These are phyloP conservation scores for Erebia palarica DNA, from an alignment of 2,888 invertebrate species.

Conservation along the genomic window DNA sequence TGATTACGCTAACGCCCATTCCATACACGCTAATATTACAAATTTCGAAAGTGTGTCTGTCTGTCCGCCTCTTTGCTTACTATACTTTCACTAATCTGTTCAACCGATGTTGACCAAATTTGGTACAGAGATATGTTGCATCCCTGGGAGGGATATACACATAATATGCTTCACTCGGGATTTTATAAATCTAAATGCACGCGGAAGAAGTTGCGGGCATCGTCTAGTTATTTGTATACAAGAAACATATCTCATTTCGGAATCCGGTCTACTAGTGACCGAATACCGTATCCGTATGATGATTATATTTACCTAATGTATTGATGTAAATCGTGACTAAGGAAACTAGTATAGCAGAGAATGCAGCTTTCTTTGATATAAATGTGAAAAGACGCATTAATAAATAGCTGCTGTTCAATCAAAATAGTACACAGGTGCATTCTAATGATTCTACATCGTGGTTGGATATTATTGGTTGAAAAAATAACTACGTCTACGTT, in stretches of 20 bases:
- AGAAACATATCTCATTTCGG: constrained; percentile 14
- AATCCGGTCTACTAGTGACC: constrained; percentile 19
- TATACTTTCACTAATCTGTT: too few species aligned
- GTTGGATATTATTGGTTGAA: too few species aligned
- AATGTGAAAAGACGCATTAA: constrained; percentile 26
- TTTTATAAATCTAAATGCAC: too few species aligned
- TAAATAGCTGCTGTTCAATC: constrained; percentile 13
- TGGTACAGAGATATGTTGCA: too few species aligned
- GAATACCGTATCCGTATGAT: constrained; percentile 12
- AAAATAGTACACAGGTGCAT: background rate
- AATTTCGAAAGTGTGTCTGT: too few species aligned
- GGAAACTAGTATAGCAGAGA: constrained; percentile 20
- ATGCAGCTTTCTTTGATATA: constrained; percentile 28
- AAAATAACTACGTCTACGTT: too few species aligned
- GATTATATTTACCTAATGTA: constrained; percentile 1
- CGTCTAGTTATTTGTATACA: too few species aligned
- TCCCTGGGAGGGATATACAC: too few species aligned
- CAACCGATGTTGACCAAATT: too few species aligned
- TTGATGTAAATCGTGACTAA: constrained; percentile 35
- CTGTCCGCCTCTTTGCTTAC: too few species aligned
- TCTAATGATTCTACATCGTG: background rate
- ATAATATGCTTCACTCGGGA: too few species aligned
- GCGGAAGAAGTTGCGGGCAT: too few species aligned
- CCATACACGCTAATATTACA: background rate
- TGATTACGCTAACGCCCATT: background rate